Base-by-base conservation (phyloP, 2,113 vertebrate genomes). In the Festucalex cinctus region DNA sequence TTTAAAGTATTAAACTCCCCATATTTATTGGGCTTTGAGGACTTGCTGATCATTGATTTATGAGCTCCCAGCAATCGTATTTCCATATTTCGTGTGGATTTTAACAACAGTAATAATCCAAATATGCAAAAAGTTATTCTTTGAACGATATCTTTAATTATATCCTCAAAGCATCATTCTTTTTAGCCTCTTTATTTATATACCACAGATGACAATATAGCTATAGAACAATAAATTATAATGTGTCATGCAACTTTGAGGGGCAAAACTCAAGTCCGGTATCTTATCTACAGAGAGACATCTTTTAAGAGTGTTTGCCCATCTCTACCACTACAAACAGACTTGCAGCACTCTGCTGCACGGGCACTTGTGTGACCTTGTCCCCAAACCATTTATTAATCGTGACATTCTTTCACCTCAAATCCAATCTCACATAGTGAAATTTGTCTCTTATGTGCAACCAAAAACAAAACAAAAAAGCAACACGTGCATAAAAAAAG, bases 71-170 rank as follows among this genome's bases (percentile, higher is more conserved):
- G 95, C 95, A 95, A 96, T 96, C 94, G 95, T 95, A 98, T 98
- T 98, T 98, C 95, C 96, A 98, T 98, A 98, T 98, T 89, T 96
- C 95, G 94, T 96, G 95, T 94, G 94, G 93, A 95, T 97, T 90
- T 95, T 96, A 95, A 96, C 94, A 95, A 97, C 94, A 96, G 95
- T 96, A 98, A 98, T 97, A 98, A 97, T 97, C 97, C 95, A 98
- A 97, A 97, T 97, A 97, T 97, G 95, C 95, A 97, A 94, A 95
- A 97, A 98, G 95, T 97, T 97, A 93, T 96, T 97, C 95, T 96
- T 97, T 97, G 95, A 97, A 97, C 94, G 95, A 95, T 97, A 97
- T 97, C 95, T 97, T 97, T 98, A 98, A 97, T 97, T 98, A 98
- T 95, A 94, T 97, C 95, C 95, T 96, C 94, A 97, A 96, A 98